These are phyloP conservation scores for Neolamprologus fasciatus DNA, from an alignment of 2,113 vertebrate genomes.

Conservation along the genomic window DNA sequence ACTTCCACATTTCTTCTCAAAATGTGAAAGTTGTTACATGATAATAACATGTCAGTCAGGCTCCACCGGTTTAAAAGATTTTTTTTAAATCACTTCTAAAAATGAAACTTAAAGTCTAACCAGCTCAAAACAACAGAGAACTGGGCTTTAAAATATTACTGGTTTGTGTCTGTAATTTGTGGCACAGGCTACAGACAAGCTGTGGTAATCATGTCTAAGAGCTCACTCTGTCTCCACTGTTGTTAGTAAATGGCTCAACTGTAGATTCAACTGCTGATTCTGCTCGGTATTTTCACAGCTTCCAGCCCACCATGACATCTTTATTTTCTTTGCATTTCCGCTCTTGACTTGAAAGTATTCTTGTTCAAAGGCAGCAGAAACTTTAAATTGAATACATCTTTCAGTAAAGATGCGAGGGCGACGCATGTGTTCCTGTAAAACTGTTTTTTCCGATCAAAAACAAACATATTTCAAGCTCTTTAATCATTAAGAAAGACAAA, in stretches of 20 bases:
- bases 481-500: not conserved
- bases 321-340: not conserved
- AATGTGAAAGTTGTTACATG: too few species aligned
- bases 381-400: not conserved
- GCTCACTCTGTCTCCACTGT: not conserved
- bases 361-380: not conserved
- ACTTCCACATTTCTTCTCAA: slow-evolving; percentile 39
- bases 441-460: not conserved
- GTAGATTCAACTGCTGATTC: not conserved
- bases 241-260: not conserved
- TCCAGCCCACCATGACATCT: not conserved
- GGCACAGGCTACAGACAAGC: slow-evolving; percentile 7
- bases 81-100: not conserved
- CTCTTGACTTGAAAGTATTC: not conserved
- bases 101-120: slow-evolving; percentile 55
- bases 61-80: slow-evolving; percentile 14
- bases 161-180: slow-evolving; percentile 43
- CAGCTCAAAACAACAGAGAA: slow-evolving; percentile 8
- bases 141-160: slow-evolving; percentile 19
- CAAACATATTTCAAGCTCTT: not conserved
- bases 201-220: not conserved
- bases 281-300: not conserved
- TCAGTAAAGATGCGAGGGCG: not conserved
- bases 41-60: too few species aligned
- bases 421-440: not conserved